phyloP scores from a whole-genome alignment of 1,140 invertebrate species.

The Dinoponera quadriceps region DNA sequence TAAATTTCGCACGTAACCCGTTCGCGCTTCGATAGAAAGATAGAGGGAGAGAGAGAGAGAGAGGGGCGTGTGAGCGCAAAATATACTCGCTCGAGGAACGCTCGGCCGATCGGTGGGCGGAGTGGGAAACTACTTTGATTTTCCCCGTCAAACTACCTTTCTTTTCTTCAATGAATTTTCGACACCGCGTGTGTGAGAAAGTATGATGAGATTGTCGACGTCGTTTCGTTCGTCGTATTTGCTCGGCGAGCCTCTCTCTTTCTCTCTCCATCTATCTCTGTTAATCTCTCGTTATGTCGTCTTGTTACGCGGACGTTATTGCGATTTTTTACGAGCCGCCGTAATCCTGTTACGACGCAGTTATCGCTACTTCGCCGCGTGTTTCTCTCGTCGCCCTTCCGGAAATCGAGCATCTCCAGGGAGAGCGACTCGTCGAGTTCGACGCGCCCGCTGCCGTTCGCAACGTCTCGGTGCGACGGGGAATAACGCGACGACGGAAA shows the following conservation, averaged over 20 bases:
- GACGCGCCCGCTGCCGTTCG: too few relatives aligned
- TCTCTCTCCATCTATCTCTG: too few relatives aligned
- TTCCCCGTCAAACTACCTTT: slow-evolving; percentile 13
- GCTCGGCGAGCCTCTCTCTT: background rate
- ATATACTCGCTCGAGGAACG: background rate
- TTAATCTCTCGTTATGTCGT: slow-evolving; percentile 13
- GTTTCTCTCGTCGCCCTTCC: background rate
- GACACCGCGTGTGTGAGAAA: slow-evolving; percentile 25
- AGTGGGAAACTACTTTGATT: slow-evolving; percentile 62
- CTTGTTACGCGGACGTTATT: slow-evolving; percentile 16
- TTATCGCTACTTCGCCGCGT: slow-evolving; percentile 19
- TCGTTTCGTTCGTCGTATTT: slow-evolving; percentile 20
- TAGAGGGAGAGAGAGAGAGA: slow-evolving; percentile 52
- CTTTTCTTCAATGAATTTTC: slow-evolving; percentile 24
- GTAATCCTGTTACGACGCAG: slow-evolving; percentile 24
- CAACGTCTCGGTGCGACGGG: too few relatives aligned
- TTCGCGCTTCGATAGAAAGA: slow-evolving; percentile 39
- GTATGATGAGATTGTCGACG: background rate
- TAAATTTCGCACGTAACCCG: slow-evolving; percentile 80
- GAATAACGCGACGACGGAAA: too few relatives aligned
- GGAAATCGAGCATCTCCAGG: slow-evolving; percentile 19
- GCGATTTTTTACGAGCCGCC: slow-evolving; percentile 28
- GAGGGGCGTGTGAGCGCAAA: slow-evolving; percentile 9
- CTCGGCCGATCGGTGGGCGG: slow-evolving; percentile 55
- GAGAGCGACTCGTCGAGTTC: background rate